Evolutionary conservation across 2,888 invertebrate genomes (phyloP).

Genomic region (Eupeodes latifasciatus): DNA sequence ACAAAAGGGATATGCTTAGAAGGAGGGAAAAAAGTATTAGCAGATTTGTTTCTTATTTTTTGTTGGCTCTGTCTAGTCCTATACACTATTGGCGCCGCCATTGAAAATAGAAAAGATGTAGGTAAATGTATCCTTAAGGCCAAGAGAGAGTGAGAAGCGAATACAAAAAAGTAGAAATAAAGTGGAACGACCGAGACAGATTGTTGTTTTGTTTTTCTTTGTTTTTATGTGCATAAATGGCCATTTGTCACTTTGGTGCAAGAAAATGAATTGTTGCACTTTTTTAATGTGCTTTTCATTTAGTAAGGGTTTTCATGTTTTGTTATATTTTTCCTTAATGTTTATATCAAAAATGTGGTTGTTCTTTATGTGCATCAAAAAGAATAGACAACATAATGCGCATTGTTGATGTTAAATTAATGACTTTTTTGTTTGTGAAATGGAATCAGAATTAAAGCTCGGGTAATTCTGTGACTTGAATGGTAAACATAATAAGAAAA

Average conservation of each 20-base stretch:
- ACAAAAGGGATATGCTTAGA: constrained; percentile 29
- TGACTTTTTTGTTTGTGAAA: not conserved
- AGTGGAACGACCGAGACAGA: constrained; percentile 60
- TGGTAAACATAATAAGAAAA: too few species aligned
- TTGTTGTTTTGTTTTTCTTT: constrained; percentile 33
- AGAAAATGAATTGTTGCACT: constrained; percentile 62
- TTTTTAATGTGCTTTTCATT: constrained; percentile 59
- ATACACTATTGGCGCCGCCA: constrained; percentile 59
- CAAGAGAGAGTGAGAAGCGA: not conserved
- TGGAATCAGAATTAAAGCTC: not conserved
- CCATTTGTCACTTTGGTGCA: constrained; percentile 64
- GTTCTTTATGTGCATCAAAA: not conserved
- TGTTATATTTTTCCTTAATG: not conserved
- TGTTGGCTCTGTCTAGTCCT: constrained; percentile 56
- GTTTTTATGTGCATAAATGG: constrained; percentile 54
- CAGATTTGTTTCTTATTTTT: constrained; percentile 2
- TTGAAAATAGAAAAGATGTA: constrained; percentile 23
- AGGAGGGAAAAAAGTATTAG: constrained; percentile 30
- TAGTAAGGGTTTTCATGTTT: not conserved
- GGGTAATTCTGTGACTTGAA: too few species aligned
- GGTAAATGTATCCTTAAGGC: constrained; percentile 28
- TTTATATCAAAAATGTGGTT: not conserved
- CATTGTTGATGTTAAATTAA: not conserved
- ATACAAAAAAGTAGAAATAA: not conserved
- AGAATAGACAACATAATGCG: not conserved